Conservation (phyloP, 2,888 invertebrate genomes). For the Drosophila robusta region DNA sequence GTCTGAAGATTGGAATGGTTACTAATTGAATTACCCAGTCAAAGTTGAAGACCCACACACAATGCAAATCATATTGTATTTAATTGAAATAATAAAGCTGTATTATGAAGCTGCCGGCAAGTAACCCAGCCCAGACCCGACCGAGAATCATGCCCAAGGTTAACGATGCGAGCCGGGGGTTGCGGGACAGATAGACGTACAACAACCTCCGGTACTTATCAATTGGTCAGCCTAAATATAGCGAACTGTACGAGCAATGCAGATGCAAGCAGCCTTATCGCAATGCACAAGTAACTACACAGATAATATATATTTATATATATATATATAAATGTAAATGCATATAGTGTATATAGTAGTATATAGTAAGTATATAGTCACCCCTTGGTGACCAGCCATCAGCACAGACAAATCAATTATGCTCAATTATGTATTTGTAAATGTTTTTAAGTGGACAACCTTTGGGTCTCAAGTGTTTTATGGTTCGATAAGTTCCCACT, state of each 20-base stretch:
- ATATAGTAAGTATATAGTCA: too few species aligned
- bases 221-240: slow-evolving; percentile 60
- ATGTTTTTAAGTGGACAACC: slow-evolving; percentile 41
- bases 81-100: slow-evolving; percentile 76
- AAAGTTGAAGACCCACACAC: slow-evolving; percentile 66
- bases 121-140: slow-evolving; percentile 21
- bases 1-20: slow-evolving; percentile 35
- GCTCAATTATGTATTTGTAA: slow-evolving; percentile 63
- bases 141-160: slow-evolving; percentile 67
- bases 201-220: slow-evolving; percentile 60
- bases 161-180: slow-evolving; percentile 47
- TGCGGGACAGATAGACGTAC: slow-evolving; percentile 15
- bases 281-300: slow-evolving; percentile 21
- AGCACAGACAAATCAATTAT: slow-evolving; percentile 69
- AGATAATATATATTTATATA: slow-evolving; percentile 20
- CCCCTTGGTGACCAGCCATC: slow-evolving; percentile 36
- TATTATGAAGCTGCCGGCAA: slow-evolving; percentile 67
- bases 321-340: slow-evolving; percentile 5
- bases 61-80: slow-evolving; percentile 76
- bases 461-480: slow-evolving; percentile 50
- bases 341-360: too few species aligned
- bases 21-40: slow-evolving; percentile 71
- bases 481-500: slow-evolving; percentile 51
- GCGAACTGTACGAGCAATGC: slow-evolving; percentile 28
- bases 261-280: slow-evolving; percentile 49